Conservation (phyloP, 2,797 vertebrate species). For the Lepus townsendii region DNA sequence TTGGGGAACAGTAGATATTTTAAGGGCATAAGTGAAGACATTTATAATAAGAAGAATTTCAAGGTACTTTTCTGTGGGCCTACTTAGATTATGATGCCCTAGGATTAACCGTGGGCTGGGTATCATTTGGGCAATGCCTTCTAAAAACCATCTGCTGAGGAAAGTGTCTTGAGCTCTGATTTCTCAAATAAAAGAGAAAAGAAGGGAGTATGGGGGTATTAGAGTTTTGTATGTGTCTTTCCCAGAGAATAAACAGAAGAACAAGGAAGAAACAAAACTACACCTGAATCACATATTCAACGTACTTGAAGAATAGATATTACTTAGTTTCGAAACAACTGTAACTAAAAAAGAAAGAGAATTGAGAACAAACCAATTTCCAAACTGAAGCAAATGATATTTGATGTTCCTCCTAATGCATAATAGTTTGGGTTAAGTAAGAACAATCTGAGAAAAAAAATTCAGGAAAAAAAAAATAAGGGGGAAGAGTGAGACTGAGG, state of each 20-base stretch:
- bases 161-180: not conserved
- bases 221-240: not conserved
- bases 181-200: not conserved
- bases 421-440: not conserved
- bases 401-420: not conserved
- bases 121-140: not conserved
- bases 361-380: not conserved
- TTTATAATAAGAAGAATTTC: not conserved
- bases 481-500: not conserved
- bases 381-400: not conserved
- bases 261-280: not conserved
- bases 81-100: not conserved
- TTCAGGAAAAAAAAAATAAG: not conserved
- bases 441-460: not conserved
- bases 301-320: not conserved
- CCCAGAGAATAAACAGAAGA: not conserved
- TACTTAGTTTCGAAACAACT: slow-evolving; percentile 8
- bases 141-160: not conserved
- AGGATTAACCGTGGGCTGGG: not conserved
- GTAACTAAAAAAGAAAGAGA: not conserved
- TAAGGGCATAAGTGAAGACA: not conserved
- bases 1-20: not conserved
- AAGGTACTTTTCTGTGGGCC: not conserved
- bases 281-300: not conserved
- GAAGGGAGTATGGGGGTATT: not conserved